These are phyloP conservation scores for Hirtodrosophila cameraria DNA, from an alignment of 2,888 invertebrate genomes.

Conservation along the genomic window DNA sequence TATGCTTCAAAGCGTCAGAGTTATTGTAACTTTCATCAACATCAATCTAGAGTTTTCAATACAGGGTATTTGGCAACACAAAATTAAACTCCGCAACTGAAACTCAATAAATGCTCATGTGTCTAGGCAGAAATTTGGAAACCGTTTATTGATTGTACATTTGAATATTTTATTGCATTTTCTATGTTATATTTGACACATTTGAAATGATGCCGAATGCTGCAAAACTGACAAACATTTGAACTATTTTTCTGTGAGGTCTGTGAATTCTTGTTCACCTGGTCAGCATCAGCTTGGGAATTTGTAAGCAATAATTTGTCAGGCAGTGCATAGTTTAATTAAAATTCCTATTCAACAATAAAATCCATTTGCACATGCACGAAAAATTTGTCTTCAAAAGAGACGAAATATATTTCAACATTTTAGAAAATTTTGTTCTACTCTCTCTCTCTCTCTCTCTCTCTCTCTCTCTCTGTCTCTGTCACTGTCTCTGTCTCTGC, in stretches of 20 bases:
- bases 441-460: no score
- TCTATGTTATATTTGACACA: slow-evolving; percentile 42
- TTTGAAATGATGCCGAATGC: slow-evolving; percentile 29
- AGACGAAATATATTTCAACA: slow-evolving; percentile 23
- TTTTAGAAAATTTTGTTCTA: slow-evolving; percentile 32
- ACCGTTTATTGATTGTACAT: slow-evolving; percentile 71
- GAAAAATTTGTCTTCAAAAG: slow-evolving; percentile 29
- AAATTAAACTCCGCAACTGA: neutral
- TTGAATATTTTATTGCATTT: slow-evolving; percentile 75
- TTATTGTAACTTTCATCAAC: neutral
- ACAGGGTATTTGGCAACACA: slow-evolving; percentile 1
- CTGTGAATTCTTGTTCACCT: slow-evolving; percentile 15
- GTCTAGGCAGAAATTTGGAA: slow-evolving; percentile 26
- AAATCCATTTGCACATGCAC: slow-evolving; percentile 33
- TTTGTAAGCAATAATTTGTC: slow-evolving; percentile 59
- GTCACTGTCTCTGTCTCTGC: no score
- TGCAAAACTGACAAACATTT: slow-evolving; percentile 37
- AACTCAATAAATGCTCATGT: slow-evolving; percentile 15
- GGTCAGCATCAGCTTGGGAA: slow-evolving; percentile 32
- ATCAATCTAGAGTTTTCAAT: no score
- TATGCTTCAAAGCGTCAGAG: no score
- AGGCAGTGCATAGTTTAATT: slow-evolving; percentile 60
- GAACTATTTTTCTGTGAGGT: slow-evolving; percentile 6
- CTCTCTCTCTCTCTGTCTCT: no score
- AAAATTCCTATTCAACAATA: slow-evolving; percentile 61